Evolutionary conservation across 2,888 invertebrate species (phyloP), one percentile per base, ranked within the genome.

Genomic region (Mythimna loreyi): DNA sequence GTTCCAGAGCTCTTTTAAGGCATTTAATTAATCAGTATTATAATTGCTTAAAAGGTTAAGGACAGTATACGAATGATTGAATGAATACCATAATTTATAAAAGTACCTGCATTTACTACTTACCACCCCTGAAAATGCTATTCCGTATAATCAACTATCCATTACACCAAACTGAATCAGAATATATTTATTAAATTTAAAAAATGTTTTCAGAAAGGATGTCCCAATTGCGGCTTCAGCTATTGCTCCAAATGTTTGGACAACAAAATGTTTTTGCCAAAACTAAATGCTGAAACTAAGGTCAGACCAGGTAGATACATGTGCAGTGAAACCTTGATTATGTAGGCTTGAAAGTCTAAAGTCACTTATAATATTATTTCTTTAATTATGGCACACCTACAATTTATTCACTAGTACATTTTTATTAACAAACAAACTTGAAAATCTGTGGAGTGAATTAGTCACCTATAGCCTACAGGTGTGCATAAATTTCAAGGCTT

Each of bases 161-260:
- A n/a, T 47, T 33, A 40, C 19, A 45, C 1, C n/a, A 19, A 21
- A 4, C 11, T 47, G 23, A 49, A 60, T 60, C n/a, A 30, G 3
- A 23, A 11, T 7, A 13, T 7, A n/a, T 9, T 16, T 11, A 7
- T 4, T n/a, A 25, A 19, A 21, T 8, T 53, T 36, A 5, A 16
- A 28, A 25, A 67, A 68, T 73, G 67, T 84, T 96, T 96, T 79
- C 93, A 98, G 98, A 96, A 97, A 94, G 98, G 98, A 25, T 99
- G 98, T 90, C 97, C 98, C 52, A 97, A 96, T 86, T 99, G 98
- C 93, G 98, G 98, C 40, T 97, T 97, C 92, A 97, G 98, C 57
- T 98, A 97, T 92, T 99, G 98, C 90, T 97, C 96, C 72, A 98
- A 97, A 91, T 99, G 98, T 91, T 93, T 98, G 58, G 97, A 97